A percentile compares a stretch with the other conserved stretches of the same genome.
Evolutionary conservation across 1,140 invertebrate genomes (phyloP).

Genomic region (Oscheius sp.): DNA sequence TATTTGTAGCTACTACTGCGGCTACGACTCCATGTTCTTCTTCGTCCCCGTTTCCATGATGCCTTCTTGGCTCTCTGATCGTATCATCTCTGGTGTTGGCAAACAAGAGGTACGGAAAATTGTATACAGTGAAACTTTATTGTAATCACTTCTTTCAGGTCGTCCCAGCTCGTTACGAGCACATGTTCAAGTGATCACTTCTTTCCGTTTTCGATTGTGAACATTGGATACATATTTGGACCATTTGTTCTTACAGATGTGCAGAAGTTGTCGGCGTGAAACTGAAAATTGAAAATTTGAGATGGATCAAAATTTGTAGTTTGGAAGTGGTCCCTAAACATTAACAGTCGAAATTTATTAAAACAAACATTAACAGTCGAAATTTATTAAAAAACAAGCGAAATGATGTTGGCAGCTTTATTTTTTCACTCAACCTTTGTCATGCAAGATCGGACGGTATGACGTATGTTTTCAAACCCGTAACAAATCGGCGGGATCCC

Average conservation of each 20-base stretch:
- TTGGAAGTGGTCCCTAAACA: too few relatives aligned
- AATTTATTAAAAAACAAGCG: too few relatives aligned
- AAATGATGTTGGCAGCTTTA: too few relatives aligned
- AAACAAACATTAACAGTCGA: too few relatives aligned
- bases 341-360: too few relatives aligned
- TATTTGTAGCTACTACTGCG: conserved; percentile 45
- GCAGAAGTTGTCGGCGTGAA: conserved; percentile 28
- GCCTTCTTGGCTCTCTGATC: conserved; percentile 37
- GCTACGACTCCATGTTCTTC: conserved; percentile 46
- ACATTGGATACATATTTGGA: conserved; percentile 1
- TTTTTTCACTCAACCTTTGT: too few relatives aligned
- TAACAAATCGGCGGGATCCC: too few relatives aligned
- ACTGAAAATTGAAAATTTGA: conserved; percentile 12
- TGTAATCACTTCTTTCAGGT: background rate
- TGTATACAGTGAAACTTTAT: too few relatives aligned
- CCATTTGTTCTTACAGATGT: conserved; percentile 12
- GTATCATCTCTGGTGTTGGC: conserved; percentile 14
- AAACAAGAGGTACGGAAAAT: background rate
- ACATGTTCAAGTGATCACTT: background rate
- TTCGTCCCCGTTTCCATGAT: conserved; percentile 43
- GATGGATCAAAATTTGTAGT: too few relatives aligned
- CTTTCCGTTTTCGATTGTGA: background rate
- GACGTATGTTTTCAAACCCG: too few relatives aligned
- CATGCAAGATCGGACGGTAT: too few relatives aligned
- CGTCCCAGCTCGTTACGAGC: background rate